Conservation (phyloP, 2,113 vertebrate genomes). For the Apodemus sylvaticus region DNA sequence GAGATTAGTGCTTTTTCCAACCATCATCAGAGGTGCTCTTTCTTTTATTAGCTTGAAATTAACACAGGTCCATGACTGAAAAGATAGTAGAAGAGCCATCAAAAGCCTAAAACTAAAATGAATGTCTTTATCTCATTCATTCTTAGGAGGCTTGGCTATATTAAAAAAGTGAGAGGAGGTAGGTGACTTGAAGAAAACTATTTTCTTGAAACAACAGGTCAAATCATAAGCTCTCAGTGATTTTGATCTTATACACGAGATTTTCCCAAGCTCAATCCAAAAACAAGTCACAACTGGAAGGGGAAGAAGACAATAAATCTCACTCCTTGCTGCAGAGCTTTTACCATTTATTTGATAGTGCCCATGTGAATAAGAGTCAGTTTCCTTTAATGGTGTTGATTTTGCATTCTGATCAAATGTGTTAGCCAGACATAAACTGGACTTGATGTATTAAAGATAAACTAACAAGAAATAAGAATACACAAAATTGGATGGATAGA, state of each 20-base stretch:
- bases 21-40: neutral
- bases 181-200: neutral
- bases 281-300: neutral
- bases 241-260: neutral
- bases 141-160: neutral
- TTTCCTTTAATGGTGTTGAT: neutral
- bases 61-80: neutral
- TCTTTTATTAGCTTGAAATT: neutral
- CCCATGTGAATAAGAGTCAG: neutral
- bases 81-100: neutral
- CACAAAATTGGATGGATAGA: neutral
- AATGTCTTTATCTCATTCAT: neutral
- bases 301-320: neutral
- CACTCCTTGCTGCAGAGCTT: neutral
- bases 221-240: neutral
- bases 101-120: neutral
- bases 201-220: neutral
- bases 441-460: neutral
- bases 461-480: neutral
- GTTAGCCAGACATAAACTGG: neutral
- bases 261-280: neutral
- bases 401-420: neutral
- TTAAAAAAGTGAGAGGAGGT: neutral
- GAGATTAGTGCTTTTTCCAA: neutral
- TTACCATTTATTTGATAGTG: neutral